Percentiles rank a stretch among this genome's conserved stretches.
phyloP scores from a whole-genome alignment of 2,797 vertebrate species.

The Melanotaenia boesemani region DNA sequence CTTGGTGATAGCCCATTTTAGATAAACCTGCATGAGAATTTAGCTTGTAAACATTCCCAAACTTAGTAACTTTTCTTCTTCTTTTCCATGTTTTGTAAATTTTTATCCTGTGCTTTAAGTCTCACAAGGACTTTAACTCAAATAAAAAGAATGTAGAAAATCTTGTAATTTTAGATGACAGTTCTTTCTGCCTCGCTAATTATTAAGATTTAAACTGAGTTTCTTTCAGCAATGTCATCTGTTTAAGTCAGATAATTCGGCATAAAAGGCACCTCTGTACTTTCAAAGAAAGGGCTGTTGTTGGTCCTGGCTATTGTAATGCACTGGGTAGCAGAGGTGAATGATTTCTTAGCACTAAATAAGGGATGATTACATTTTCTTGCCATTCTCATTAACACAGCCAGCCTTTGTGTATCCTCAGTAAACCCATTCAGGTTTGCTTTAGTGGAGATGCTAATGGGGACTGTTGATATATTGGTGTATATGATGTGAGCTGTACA shows the following conservation, averaged over 20 bases:
- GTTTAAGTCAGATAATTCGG: not conserved
- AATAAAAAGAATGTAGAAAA: not conserved
- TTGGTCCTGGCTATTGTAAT: slow-evolving; percentile 20
- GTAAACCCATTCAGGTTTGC: slow-evolving; percentile 32
- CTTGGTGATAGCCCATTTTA: not conserved
- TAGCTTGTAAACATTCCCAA: slow-evolving; percentile 6
- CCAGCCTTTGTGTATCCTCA: slow-evolving; percentile 33
- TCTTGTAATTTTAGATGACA: no score
- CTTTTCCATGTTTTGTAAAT: not conserved
- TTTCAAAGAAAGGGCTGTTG: slow-evolving; percentile 37
- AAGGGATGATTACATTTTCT: slow-evolving; percentile 32
- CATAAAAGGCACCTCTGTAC: slow-evolving; percentile 16
- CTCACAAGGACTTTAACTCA: not conserved
- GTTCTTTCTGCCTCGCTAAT: no score
- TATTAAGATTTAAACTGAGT: not conserved
- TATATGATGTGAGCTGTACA: slow-evolving; percentile 4
- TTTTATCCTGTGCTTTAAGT: not conserved
- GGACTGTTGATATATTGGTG: slow-evolving; percentile 8
- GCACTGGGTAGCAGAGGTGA: slow-evolving; percentile 26
- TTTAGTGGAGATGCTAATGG: not conserved
- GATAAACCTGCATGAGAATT: not conserved
- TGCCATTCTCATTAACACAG: not conserved
- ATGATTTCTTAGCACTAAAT: slow-evolving; percentile 51
- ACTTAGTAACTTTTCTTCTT: not conserved
- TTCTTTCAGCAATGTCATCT: not conserved